phyloP scores from a whole-genome alignment of 2,888 invertebrate genomes.

The Tigriopus californicus region DNA sequence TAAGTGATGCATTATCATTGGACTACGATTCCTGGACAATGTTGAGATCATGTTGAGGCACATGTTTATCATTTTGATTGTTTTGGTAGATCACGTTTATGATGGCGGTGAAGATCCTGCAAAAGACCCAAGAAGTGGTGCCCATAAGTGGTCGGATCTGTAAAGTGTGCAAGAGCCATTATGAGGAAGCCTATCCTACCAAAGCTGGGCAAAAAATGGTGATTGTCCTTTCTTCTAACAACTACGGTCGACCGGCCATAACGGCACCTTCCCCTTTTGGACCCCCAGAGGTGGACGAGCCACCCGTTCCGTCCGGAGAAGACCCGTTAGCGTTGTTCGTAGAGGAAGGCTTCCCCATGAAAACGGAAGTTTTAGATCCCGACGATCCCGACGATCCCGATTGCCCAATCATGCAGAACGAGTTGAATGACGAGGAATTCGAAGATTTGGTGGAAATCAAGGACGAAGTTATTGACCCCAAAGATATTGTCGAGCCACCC shows the following conservation, averaged over 20 bases:
- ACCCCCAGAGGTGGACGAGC: background rate
- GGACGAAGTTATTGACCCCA: too few species aligned
- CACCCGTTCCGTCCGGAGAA: background rate
- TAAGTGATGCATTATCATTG: too few species aligned
- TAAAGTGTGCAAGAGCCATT: background rate
- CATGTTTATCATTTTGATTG: too few species aligned
- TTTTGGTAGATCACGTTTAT: background rate
- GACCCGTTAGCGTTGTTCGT: background rate
- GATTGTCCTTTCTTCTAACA: background rate
- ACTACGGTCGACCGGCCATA: background rate
- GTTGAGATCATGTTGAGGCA: too few species aligned
- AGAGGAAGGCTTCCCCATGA: background rate
- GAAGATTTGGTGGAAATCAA: too few species aligned
- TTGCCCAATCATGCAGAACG: too few species aligned
- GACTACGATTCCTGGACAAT: too few species aligned
- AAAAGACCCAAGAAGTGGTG: background rate
- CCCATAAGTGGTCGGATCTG: conserved; percentile 4
- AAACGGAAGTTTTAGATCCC: background rate
- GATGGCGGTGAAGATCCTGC: conserved; percentile 3
- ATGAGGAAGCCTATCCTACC: background rate
- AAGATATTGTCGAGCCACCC: background rate
- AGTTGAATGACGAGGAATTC: too few species aligned
- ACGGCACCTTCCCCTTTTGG: background rate
- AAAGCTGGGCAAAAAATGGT: conserved; percentile 7
- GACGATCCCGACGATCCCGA: too few species aligned